These are phyloP conservation scores for Sinosuthora webbiana DNA, from an alignment of 2,113 vertebrate genomes.

Conservation along the genomic window DNA sequence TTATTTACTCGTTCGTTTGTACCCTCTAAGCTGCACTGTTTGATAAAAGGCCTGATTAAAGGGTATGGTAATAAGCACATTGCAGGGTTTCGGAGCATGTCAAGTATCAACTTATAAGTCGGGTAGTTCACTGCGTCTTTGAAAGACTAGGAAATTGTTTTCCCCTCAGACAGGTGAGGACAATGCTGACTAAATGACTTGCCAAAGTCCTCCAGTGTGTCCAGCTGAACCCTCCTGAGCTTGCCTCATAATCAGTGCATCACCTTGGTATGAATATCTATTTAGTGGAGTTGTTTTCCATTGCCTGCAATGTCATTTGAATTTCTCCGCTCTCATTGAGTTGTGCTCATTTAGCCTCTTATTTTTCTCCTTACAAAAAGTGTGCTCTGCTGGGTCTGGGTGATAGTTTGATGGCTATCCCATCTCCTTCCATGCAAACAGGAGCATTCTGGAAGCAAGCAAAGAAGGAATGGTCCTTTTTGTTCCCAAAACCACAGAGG, in stretches of 20 bases:
- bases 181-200: conserved; percentile 4
- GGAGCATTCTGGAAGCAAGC: background rate
- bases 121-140: background rate
- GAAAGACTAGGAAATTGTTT: background rate
- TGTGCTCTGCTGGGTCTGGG: background rate
- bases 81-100: background rate
- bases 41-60: conserved; percentile 1
- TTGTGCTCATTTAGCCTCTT: background rate
- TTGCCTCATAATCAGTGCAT: background rate
- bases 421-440: background rate
- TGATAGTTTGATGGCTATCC: background rate
- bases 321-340: background rate
- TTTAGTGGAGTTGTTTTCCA: background rate
- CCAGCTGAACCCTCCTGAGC: background rate
- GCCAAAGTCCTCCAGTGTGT: background rate
- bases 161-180: background rate
- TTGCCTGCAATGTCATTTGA: background rate
- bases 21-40: background rate
- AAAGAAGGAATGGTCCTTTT: background rate
- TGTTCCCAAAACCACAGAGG: background rate
- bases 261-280: background rate
- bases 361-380: background rate
- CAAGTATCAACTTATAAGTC: background rate
- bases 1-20: background rate
- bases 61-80: background rate